These are phyloP conservation scores for Bombyx mandarina DNA, from an alignment of 1,140 invertebrate genomes.

Conservation along the genomic window DNA sequence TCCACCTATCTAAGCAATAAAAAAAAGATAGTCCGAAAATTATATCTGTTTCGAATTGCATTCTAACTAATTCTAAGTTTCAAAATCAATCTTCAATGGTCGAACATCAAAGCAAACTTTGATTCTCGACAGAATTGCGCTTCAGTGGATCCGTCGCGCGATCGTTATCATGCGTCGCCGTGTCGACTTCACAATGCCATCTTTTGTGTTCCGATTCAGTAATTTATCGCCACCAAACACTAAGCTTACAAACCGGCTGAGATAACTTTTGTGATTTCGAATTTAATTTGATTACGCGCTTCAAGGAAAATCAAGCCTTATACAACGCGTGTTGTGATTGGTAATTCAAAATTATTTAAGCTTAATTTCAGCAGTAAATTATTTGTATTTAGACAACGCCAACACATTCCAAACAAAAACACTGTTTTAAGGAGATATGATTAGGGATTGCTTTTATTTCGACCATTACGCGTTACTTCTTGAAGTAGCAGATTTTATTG, in stretches of 20 bases:
- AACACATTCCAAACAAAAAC: constrained; percentile 4
- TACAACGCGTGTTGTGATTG: not conserved
- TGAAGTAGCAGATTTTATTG: too few species aligned
- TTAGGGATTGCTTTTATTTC: not conserved
- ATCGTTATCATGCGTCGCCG: constrained; percentile 55
- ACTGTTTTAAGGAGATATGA: not conserved
- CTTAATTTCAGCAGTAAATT: not conserved
- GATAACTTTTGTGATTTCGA: constrained; percentile 39
- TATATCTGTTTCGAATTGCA: too few species aligned
- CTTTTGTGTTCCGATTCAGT: constrained; percentile 59
- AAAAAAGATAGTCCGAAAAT: too few species aligned
- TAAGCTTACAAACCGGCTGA: constrained; percentile 40
- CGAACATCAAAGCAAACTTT: too few species aligned
- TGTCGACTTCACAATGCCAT: constrained; percentile 55
- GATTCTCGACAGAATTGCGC: not conserved
- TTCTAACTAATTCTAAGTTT: constrained; percentile 4
- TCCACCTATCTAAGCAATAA: too few species aligned
- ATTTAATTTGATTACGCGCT: constrained; percentile 31
- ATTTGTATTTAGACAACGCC: constrained; percentile 6
- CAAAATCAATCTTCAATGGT: too few species aligned
- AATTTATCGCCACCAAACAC: constrained; percentile 58
- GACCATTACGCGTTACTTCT: too few species aligned
- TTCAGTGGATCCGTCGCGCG: constrained; percentile 19
- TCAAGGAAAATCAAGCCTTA: constrained; percentile 8
- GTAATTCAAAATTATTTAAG: constrained; percentile 3